phyloP scores from a whole-genome alignment of 1,140 invertebrate genomes.

The Eriocheir sinensis region DNA sequence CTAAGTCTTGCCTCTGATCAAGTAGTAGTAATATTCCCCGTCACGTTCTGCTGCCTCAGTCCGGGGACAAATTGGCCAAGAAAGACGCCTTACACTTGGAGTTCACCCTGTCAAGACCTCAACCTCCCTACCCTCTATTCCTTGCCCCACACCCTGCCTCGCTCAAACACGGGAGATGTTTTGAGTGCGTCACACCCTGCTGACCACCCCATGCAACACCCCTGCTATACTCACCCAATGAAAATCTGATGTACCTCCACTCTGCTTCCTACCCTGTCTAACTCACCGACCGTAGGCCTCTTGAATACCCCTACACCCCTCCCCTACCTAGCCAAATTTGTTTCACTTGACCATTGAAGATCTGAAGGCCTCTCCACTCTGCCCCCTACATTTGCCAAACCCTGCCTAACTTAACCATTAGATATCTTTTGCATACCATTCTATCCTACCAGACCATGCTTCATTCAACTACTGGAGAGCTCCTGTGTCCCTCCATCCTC shows the following conservation, averaged over 20 bases:
- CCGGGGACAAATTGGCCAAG: slow-evolving; percentile 46
- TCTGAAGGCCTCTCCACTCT: no score
- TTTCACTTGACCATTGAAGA: no score
- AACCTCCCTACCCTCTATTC: neutral
- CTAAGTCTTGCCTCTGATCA: neutral
- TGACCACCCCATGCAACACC: neutral
- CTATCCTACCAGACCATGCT: neutral
- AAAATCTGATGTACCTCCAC: no score
- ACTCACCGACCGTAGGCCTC: no score
- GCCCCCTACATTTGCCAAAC: no score
- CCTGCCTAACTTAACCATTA: no score
- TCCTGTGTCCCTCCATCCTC: neutral
- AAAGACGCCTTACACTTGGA: slow-evolving; percentile 32
- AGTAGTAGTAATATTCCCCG: slow-evolving; percentile 33
- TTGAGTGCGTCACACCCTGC: no score
- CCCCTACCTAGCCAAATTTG: no score
- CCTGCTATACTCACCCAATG: neutral
- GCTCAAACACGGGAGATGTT: no score
- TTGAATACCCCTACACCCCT: no score
- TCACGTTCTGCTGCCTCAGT: slow-evolving; percentile 48
- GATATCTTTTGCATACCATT: neutral
- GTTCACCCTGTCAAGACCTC: slow-evolving; percentile 16
- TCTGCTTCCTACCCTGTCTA: no score
- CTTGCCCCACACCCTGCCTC: no score
- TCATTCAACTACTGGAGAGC: neutral